A percentile compares a stretch with the other conserved stretches of the same genome.
Evolutionary conservation across 2,113 vertebrate genomes (phyloP).

Genomic region (Cynocephalus volans): DNA sequence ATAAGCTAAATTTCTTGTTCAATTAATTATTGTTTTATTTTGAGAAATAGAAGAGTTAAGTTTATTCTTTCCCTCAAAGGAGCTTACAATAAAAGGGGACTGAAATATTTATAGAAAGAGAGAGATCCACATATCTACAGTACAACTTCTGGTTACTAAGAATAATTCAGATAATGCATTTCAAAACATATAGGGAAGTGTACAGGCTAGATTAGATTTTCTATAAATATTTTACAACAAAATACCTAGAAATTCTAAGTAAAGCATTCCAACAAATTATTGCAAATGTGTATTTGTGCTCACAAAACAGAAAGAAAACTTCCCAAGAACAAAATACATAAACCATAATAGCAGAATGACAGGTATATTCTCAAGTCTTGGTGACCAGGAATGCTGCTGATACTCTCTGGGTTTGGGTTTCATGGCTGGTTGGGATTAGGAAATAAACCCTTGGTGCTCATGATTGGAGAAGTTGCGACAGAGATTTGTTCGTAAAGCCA

Average conservation of each 20-base stretch:
- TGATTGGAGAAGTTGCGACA: not conserved
- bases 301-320: slow-evolving; percentile 4
- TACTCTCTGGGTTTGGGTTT: not conserved
- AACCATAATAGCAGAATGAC: not conserved
- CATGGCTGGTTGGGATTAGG: not conserved
- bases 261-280: slow-evolving; percentile 4
- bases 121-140: not conserved
- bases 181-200: not conserved
- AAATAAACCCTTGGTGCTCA: not conserved
- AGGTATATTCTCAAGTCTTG: not conserved
- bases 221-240: not conserved
- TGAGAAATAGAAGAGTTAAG: not conserved
- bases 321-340: not conserved
- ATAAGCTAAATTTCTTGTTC: not conserved
- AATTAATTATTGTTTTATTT: not conserved
- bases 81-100: not conserved
- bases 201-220: not conserved
- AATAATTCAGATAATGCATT: slow-evolving; percentile 21
- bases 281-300: not conserved
- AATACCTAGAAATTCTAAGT: not conserved
- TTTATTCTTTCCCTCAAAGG: slow-evolving; percentile 6
- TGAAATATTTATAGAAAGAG: slow-evolving; percentile 32
- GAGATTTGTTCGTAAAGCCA: not conserved
- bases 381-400: not conserved
- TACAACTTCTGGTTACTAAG: not conserved